Evolutionary conservation across 2,888 invertebrate species (phyloP).

Genomic region (Polymixis lichenea): DNA sequence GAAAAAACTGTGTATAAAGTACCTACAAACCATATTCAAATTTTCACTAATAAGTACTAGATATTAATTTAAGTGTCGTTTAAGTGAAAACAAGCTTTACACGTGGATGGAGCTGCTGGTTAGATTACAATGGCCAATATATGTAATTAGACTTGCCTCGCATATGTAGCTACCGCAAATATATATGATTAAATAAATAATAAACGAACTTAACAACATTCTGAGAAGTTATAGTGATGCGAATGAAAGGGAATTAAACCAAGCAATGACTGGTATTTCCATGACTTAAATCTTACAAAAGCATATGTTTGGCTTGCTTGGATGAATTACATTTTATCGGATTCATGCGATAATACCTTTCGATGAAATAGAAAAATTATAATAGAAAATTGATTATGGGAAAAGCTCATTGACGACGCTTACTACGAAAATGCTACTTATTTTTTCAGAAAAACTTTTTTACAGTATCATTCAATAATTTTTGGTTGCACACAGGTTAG

Average conservation of each 20-base stretch:
- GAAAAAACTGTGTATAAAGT: no score
- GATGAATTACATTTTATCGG: no score
- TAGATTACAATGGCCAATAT: background rate
- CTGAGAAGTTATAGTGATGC: background rate
- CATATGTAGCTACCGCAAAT: background rate
- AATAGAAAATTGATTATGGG: no score
- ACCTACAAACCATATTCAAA: no score
- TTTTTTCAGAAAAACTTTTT: no score
- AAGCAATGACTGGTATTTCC: background rate
- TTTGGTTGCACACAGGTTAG: no score
- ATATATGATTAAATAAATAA: background rate
- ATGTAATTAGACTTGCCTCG: background rate
- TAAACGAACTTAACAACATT: conserved; percentile 8
- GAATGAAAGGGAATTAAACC: background rate
- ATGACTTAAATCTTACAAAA: background rate
- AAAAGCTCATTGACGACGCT: no score
- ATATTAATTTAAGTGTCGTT: background rate
- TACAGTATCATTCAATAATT: no score
- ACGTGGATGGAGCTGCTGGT: background rate
- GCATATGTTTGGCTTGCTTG: no score
- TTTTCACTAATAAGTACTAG: background rate
- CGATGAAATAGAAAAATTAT: no score
- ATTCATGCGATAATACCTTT: no score
- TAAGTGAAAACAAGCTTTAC: background rate
- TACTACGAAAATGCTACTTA: no score